These are phyloP conservation scores for Propsilocerus akamusi DNA, from an alignment of 1,140 invertebrate genomes.

Conservation along the genomic window DNA sequence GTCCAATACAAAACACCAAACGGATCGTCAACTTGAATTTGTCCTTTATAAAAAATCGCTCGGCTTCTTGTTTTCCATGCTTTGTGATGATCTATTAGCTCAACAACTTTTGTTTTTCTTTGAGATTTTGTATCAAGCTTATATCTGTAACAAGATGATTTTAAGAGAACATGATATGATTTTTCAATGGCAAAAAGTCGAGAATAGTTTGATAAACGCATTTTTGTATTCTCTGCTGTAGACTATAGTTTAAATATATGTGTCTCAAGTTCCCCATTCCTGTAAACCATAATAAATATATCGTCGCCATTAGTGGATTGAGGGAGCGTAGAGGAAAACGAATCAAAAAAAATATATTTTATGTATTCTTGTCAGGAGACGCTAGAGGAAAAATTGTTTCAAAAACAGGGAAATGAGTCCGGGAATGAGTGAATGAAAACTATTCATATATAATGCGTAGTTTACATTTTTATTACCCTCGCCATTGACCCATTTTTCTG, in stretches of 20 bases:
- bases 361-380: not conserved
- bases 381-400: not conserved
- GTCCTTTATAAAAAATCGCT: constrained; percentile 2
- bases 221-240: not conserved
- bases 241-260: not conserved
- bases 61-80: constrained; percentile 1
- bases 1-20: constrained; percentile 1
- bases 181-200: not conserved
- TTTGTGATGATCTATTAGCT: not conserved
- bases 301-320: not conserved
- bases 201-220: not conserved
- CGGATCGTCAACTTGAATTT: constrained; percentile 2
- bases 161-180: not conserved
- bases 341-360: not conserved
- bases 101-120: not conserved
- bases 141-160: not conserved
- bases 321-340: not conserved
- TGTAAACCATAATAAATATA: not conserved
- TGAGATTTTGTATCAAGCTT: not conserved
- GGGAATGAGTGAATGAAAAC: not conserved
- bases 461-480: no score
- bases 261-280: not conserved
- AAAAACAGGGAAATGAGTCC: not conserved
- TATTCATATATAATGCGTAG: not conserved
- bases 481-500: not conserved